Percentiles rank a stretch among this genome's conserved stretches.
These are phyloP conservation scores for Eulemur macaco DNA, from an alignment of 2,113 vertebrate genomes.

Conservation along the genomic window DNA sequence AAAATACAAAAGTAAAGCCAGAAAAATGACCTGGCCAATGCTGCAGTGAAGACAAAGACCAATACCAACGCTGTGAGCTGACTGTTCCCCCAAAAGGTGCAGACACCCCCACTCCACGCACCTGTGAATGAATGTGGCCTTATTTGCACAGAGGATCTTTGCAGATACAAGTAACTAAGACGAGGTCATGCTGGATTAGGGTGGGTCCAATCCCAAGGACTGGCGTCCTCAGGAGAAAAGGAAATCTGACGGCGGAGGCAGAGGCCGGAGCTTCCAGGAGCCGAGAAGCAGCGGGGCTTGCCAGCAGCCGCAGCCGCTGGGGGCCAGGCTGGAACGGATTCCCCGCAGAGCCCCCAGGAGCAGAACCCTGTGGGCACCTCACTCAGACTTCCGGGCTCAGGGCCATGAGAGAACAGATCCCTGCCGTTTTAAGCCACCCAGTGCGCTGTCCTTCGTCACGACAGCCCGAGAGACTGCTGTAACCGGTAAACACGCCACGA, in stretches of 20 bases:
- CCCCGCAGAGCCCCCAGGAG: background rate
- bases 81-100: background rate
- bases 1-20: background rate
- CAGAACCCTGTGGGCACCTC: background rate
- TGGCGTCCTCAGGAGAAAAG: background rate
- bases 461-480: background rate
- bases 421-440: background rate
- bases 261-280: no score
- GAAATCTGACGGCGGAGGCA: background rate
- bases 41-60: accelerated
- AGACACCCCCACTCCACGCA: background rate
- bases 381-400: background rate
- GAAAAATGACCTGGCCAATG: accelerated
- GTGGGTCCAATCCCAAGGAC: background rate
- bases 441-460: accelerated
- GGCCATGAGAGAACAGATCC: no score
- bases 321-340: background rate
- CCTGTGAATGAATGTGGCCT: background rate
- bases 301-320: no score
- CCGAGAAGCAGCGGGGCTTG: no score
- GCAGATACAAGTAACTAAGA: background rate
- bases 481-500: background rate
- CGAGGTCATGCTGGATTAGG: no score
- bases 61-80: accelerated
- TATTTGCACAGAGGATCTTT: background rate